phyloP scores from a whole-genome alignment of 2,888 invertebrate genomes.

The Anthoptus insignis region DNA sequence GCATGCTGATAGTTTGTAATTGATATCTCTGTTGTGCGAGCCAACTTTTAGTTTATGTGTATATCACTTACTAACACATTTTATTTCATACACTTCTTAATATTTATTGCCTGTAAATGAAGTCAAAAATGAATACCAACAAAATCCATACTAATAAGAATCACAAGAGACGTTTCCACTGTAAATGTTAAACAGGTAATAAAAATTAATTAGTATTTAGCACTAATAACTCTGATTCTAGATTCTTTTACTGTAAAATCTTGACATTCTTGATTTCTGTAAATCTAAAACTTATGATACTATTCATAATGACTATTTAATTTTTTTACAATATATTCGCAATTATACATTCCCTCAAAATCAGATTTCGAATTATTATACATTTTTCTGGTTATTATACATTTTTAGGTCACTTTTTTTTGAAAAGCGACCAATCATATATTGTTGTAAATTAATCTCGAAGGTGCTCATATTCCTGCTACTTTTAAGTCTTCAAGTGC shows the following conservation, averaged over 20 bases:
- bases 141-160: too few species aligned
- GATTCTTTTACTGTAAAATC: neutral
- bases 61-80: slow-evolving; percentile 35
- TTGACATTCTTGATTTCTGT: slow-evolving; percentile 17
- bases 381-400: slow-evolving; percentile 28
- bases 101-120: slow-evolving; percentile 9
- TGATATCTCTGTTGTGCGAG: slow-evolving; percentile 19
- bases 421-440: slow-evolving; percentile 33
- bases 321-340: slow-evolving; percentile 17
- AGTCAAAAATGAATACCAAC: too few species aligned
- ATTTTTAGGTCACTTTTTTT: slow-evolving; percentile 33
- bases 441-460: slow-evolving; percentile 31
- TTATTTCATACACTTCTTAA: neutral
- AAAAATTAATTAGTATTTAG: neutral
- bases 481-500: slow-evolving; percentile 26
- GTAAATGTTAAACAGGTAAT: too few species aligned
- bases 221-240: neutral
- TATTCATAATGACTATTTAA: slow-evolving; percentile 18
- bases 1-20: slow-evolving; percentile 47
- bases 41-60: slow-evolving; percentile 33
- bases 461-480: slow-evolving; percentile 33
- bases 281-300: neutral
- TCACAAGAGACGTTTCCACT: too few species aligned
- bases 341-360: slow-evolving; percentile 15
- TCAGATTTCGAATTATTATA: slow-evolving; percentile 29